Evolutionary conservation across 2,888 invertebrate genomes (phyloP).

Genomic region (Ormyrus thymus): DNA sequence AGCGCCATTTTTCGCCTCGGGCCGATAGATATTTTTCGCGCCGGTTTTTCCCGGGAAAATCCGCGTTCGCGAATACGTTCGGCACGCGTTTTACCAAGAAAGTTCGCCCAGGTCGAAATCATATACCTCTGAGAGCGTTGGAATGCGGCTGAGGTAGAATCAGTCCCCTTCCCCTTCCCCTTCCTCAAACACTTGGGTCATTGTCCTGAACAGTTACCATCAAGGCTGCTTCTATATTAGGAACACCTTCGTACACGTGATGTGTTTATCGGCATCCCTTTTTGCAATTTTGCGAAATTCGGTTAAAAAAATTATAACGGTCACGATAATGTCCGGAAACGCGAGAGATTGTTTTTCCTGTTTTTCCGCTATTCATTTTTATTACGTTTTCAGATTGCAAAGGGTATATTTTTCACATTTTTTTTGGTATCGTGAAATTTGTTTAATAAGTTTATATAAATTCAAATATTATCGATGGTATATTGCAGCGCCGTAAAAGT

Average conservation of each 20-base stretch:
- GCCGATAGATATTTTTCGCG: too few species aligned
- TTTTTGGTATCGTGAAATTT: too few species aligned
- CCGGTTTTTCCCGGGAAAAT: too few species aligned
- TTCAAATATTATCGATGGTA: not conserved
- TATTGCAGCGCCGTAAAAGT: not conserved
- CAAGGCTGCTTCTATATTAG: conserved; percentile 58
- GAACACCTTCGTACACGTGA: conserved; percentile 42
- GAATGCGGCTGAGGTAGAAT: conserved; percentile 64
- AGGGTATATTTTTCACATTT: too few species aligned
- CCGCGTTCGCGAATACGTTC: conserved; percentile 18
- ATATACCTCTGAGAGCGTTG: conserved; percentile 61
- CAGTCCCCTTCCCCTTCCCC: conserved; percentile 58
- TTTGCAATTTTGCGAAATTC: not conserved
- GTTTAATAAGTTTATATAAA: too few species aligned
- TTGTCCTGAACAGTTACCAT: conserved; percentile 60
- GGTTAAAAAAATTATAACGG: too few species aligned
- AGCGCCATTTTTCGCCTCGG: too few species aligned
- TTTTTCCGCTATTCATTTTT: too few species aligned
- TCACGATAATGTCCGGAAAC: too few species aligned
- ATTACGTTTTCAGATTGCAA: too few species aligned
- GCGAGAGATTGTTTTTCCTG: too few species aligned
- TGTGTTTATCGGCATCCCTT: conserved; percentile 25
- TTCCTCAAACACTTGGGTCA: conserved; percentile 59
- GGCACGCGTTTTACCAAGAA: conserved; percentile 47
- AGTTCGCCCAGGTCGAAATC: conserved; percentile 57